Base-by-base conservation (phyloP, 1,140 invertebrate genomes). In the Diabrotica undecimpunctata region DNA sequence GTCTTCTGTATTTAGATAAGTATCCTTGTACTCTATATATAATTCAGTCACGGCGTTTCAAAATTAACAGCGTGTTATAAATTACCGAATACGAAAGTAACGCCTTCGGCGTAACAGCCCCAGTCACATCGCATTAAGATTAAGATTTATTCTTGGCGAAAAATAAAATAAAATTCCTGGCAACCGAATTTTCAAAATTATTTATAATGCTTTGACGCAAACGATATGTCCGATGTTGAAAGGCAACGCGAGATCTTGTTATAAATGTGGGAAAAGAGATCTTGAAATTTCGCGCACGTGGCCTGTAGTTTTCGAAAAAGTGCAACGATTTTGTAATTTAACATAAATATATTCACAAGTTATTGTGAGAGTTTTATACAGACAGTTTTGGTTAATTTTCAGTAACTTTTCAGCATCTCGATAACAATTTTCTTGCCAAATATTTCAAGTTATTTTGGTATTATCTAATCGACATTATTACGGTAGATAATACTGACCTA, bases 121-220 rank as follows among this genome's bases (percentile, higher is more conserved):
- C 41, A 46, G 41, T 46, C 41, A n/a, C 41, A 46, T 46, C 41
- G n/a, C 41, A 46, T 46, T 46, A 46, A 46, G 41, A 46, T 46
- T 46, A 10, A 46, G 41, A 46, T 46, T 46, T 46, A 46, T 46
- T 46, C 41, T 46, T 46, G n/a, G 41, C 41, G 41, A 46, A 46
- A 46, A 46, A 46, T 46, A 46, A 46, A 46, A 46, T 46, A 46
- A 46, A 46, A 46, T 46, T 46, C 41, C 41, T 46, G 41, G 41
- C 41, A 46, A 46, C 41, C n/a, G 41, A 46, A 46, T 46, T 46
- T 46, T n/a, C 2, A 46, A 46, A 46, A 46, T 46, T 46, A 46
- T 46, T 46, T 46, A 46, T 46, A 46, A 46, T 46, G n/a, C 41
- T 46, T 46, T 46, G 41, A 46, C 41, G 41, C 41, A 46, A 46